Evolutionary conservation across 2,888 invertebrate genomes (phyloP).

Genomic region (Ditula angustiorana): DNA sequence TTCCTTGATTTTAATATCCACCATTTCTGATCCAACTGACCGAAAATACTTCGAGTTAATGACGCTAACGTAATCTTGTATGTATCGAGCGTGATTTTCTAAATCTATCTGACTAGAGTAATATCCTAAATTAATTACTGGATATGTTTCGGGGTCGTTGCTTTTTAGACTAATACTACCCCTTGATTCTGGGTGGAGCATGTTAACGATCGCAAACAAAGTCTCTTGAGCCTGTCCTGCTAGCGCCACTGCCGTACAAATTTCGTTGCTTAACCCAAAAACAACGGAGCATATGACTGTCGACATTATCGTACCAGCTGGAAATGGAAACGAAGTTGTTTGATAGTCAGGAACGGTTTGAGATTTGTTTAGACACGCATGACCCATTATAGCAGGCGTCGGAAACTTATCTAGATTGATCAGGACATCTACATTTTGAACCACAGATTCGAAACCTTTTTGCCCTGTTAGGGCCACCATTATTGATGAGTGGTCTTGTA

Average conservation of each 20-base stretch:
- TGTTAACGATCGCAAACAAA: neutral
- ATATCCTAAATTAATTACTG: conserved; percentile 54
- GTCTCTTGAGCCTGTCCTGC: conserved; percentile 7
- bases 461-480: neutral
- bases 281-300: conserved; percentile 19
- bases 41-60: conserved; percentile 49
- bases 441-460: neutral
- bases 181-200: conserved; percentile 49
- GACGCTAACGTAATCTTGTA: conserved; percentile 49
- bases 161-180: conserved; percentile 57
- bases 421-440: conserved; percentile 7
- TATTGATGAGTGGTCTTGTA: conserved; percentile 30
- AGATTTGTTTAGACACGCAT: conserved; percentile 1
- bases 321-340: conserved; percentile 2
- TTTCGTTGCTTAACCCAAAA: neutral
- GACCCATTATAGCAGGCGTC: conserved; percentile 17
- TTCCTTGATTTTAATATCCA: conserved; percentile 50
- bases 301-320: conserved; percentile 11
- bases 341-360: conserved; percentile 10
- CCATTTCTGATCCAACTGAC: conserved; percentile 45
- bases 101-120: conserved; percentile 53
- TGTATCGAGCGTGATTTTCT: conserved; percentile 47
- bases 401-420: conserved; percentile 17
- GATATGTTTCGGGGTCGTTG: conserved; percentile 52
- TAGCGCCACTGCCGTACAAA: conserved; percentile 6